These are phyloP conservation scores for Oxytorus armatus DNA, from an alignment of 2,888 invertebrate genomes.

Conservation along the genomic window DNA sequence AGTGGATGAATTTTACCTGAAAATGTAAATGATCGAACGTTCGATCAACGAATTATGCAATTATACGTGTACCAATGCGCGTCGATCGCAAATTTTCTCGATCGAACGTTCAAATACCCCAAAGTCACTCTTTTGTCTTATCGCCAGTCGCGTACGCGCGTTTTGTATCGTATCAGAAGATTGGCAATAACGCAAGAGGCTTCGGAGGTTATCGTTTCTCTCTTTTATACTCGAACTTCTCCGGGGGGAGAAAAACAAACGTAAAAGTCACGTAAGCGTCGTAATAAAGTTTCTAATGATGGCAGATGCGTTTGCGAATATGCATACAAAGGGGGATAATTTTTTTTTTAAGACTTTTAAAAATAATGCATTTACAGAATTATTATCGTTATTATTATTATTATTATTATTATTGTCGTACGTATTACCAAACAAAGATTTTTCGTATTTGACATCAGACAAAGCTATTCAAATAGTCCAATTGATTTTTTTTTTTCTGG, in stretches of 20 bases:
- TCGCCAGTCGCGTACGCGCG: neutral
- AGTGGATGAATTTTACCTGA: too few species aligned
- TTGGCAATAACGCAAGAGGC: slow-evolving; percentile 4
- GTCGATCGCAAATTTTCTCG: too few species aligned
- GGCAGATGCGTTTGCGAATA: neutral
- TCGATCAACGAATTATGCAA: slow-evolving; percentile 47
- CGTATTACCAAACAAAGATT: too few species aligned
- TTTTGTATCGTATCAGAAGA: neutral
- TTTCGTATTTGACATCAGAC: too few species aligned
- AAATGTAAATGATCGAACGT: too few species aligned
- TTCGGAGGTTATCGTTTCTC: slow-evolving; percentile 1
- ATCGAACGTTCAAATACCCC: too few species aligned
- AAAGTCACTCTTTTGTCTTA: too few species aligned
- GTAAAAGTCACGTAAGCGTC: too few species aligned
- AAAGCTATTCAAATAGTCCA: neutral
- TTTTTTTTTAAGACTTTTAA: too few species aligned
- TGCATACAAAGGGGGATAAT: neutral
- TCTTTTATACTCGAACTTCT: neutral
- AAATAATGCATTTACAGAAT: neutral
- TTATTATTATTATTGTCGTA: neutral
- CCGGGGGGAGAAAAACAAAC: too few species aligned
- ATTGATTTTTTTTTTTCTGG: neutral
- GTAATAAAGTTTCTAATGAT: neutral
- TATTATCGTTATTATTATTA: neutral
- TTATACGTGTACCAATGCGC: too few species aligned